These are phyloP conservation scores for Erebia epiphron DNA, from an alignment of 2,888 invertebrate species.

Conservation along the genomic window DNA sequence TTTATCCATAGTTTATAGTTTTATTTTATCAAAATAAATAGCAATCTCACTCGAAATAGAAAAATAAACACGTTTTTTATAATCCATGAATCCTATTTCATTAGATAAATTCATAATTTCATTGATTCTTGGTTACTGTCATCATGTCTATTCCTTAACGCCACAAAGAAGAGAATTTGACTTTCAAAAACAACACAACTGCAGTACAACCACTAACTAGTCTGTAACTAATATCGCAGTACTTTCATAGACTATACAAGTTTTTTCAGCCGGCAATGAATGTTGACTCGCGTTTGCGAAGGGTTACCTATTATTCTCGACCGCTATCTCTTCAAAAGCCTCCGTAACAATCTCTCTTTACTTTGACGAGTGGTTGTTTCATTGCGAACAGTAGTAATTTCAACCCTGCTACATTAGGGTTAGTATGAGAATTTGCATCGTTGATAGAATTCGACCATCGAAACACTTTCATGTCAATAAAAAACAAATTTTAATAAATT, in stretches of 20 bases:
- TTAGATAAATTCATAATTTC: no score
- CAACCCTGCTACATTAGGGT: conserved; percentile 23
- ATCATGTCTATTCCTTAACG: neutral
- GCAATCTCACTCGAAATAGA: no score
- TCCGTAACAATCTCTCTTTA: conserved; percentile 43
- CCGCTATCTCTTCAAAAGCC: conserved; percentile 44
- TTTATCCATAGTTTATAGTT: no score
- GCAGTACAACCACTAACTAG: neutral
- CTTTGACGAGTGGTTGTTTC: conserved; percentile 44
- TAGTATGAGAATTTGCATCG: neutral
- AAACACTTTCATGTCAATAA: no score
- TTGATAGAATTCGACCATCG: no score
- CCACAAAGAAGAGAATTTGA: neutral
- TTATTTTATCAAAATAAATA: no score
- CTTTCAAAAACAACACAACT: conserved; percentile 7
- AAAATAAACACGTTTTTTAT: no score
- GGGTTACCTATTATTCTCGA: conserved; percentile 43
- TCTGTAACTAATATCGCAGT: neutral
- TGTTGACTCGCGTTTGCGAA: conserved; percentile 35
- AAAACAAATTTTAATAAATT: no score
- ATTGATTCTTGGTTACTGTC: no score
- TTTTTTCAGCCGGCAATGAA: conserved; percentile 33
- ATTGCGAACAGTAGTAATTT: conserved; percentile 52
- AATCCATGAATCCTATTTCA: no score
- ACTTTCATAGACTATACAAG: conserved; percentile 13